Percentiles rank a stretch among this genome's conserved stretches.
phyloP scores from a whole-genome alignment of 2,797 vertebrate species.

The Carcharodon carcharias region DNA sequence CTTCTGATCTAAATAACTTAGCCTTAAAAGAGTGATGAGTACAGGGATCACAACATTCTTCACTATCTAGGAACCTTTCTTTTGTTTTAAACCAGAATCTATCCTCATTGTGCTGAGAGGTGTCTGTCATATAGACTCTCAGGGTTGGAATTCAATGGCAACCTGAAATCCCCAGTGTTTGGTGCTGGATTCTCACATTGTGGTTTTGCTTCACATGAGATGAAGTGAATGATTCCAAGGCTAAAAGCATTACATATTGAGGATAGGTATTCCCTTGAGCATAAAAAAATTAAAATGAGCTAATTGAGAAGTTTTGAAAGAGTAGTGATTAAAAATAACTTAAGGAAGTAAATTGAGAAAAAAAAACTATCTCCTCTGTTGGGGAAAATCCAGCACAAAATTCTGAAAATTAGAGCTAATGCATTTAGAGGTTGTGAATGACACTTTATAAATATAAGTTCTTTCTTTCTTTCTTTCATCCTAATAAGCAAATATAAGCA shows the following conservation, averaged over 20 bases:
- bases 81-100: not conserved
- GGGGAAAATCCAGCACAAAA: not conserved
- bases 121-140: not conserved
- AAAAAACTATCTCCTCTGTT: not conserved
- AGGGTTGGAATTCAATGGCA: not conserved
- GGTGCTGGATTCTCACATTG: no score
- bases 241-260: no score
- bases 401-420: not conserved
- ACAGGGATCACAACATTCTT: no score
- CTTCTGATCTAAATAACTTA: no score
- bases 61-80: no score
- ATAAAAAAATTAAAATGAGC: no score
- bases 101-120: not conserved
- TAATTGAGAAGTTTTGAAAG: not conserved
- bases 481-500: not conserved
- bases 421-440: not conserved
- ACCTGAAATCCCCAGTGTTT: not conserved
- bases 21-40: no score
- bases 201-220: no score
- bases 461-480: not conserved
- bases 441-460: not conserved
- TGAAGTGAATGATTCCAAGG: no score
- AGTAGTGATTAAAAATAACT: not conserved
- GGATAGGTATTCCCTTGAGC: not conserved
- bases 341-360: not conserved